These are phyloP conservation scores for Eurytemora carolleeae DNA, from an alignment of 1,140 invertebrate species.

Conservation along the genomic window DNA sequence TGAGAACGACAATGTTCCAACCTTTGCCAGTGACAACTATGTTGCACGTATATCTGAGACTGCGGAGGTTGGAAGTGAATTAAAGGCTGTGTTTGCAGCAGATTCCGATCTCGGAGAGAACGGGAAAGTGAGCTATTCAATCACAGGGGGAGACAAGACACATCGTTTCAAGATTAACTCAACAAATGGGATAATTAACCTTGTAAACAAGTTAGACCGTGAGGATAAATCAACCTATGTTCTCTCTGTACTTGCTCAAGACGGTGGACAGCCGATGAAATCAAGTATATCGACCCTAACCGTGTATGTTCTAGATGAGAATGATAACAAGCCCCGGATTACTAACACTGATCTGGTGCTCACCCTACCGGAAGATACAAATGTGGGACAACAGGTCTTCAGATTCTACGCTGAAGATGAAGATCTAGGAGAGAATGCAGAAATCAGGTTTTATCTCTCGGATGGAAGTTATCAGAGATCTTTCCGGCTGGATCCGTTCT, in stretches of 20 bases:
- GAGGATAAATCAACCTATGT: conserved; percentile 54
- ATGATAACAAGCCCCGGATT: conserved; percentile 75
- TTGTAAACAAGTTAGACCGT: conserved; percentile 56
- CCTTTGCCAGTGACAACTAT: conserved; percentile 16
- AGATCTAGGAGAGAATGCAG: conserved; percentile 60
- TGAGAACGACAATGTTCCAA: conserved; percentile 67
- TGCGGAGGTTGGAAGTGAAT: background rate
- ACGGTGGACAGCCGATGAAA: conserved; percentile 42
- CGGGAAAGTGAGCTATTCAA: conserved; percentile 43
- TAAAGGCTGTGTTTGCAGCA: background rate
- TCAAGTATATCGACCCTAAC: conserved; percentile 42
- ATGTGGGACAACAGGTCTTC: conserved; percentile 75
- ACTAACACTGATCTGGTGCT: conserved; percentile 46
- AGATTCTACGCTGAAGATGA: conserved; percentile 58
- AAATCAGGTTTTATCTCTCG: conserved; percentile 39
- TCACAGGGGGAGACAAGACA: conserved; percentile 56
- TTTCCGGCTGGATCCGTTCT: background rate
- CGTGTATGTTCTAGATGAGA: conserved; percentile 60
- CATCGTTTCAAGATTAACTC: conserved; percentile 59
- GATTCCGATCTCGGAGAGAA: conserved; percentile 17
- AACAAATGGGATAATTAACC: conserved; percentile 51
- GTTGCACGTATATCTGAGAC: background rate
- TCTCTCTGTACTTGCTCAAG: conserved; percentile 45
- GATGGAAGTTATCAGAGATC: background rate
- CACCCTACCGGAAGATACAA: conserved; percentile 56